phyloP scores from a whole-genome alignment of 1,140 invertebrate species.

The Tribolium madens region DNA sequence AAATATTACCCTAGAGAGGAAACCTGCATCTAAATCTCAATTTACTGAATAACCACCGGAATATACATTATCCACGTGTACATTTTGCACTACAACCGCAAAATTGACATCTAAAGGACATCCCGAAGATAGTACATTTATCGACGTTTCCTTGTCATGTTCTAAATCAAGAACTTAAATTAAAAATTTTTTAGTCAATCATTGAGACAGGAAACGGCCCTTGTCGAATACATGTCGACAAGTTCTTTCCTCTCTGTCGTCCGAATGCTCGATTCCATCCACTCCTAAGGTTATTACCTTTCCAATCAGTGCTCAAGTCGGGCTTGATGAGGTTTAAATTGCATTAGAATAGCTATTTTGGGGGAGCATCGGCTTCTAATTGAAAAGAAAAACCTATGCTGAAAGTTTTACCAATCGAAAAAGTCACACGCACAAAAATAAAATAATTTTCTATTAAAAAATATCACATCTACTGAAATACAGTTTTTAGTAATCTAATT shows the following conservation, averaged over 20 bases:
- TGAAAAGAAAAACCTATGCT: conserved; percentile 5
- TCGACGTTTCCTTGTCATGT: not conserved
- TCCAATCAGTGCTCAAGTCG: conserved; percentile 48
- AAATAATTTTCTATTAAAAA: too few relatives aligned
- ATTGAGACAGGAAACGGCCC: not conserved
- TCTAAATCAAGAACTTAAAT: conserved; percentile 1
- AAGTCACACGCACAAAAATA: too few relatives aligned
- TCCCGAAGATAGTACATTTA: not conserved
- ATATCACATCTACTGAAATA: too few relatives aligned
- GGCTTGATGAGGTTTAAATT: conserved; percentile 47
- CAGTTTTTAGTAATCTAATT: too few relatives aligned
- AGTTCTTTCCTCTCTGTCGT: conserved; percentile 13
- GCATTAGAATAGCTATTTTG: conserved; percentile 46
- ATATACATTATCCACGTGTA: conserved; percentile 36
- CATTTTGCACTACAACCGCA: conserved; percentile 25
- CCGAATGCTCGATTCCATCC: conserved; percentile 22
- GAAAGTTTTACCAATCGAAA: too few relatives aligned
- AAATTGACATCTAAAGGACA: conserved; percentile 2
- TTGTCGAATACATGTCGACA: not conserved
- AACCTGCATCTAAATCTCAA: conserved; percentile 38
- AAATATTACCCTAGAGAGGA: conserved; percentile 23
- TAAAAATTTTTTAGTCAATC: not conserved
- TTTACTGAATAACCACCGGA: conserved; percentile 33
- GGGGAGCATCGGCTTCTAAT: conserved; percentile 28
- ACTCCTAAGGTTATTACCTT: conserved; percentile 46